These are phyloP conservation scores for Chaenogobius annularis DNA, from an alignment of 2,113 vertebrate genomes.

Conservation along the genomic window DNA sequence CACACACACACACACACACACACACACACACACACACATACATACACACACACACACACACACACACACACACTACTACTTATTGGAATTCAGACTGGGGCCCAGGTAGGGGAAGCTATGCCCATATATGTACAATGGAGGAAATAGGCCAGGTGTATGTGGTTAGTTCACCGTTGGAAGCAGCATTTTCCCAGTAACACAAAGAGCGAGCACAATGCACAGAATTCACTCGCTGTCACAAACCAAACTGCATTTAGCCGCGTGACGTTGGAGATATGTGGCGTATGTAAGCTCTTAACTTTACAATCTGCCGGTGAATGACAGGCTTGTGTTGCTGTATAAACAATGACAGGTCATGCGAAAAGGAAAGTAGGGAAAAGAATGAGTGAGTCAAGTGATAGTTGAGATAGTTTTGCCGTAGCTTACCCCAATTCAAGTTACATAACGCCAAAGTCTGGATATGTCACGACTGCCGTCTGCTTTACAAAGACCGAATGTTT, in stretches of 20 bases:
- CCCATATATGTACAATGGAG: conserved; percentile 75
- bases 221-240: conserved; percentile 27
- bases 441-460: conserved; percentile 31
- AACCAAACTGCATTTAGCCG: conserved; percentile 26
- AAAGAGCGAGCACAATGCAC: conserved; percentile 39
- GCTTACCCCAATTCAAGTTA: conserved; percentile 48
- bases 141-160: conserved; percentile 72
- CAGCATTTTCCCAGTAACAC: conserved; percentile 46
- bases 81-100: conserved; percentile 71
- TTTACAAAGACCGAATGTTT: conserved; percentile 17
- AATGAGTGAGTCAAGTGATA: conserved; percentile 47
- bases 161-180: conserved; percentile 61
- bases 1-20: no score
- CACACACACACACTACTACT: no score
- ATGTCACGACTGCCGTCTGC: conserved; percentile 35
- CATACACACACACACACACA: no score
- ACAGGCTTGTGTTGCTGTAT: conserved; percentile 64
- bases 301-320: conserved; percentile 27
- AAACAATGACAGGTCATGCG: conserved; percentile 65
- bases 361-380: conserved; percentile 44
- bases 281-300: conserved; percentile 42
- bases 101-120: conserved; percentile 76
- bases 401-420: conserved; percentile 36
- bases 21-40: no score
- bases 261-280: conserved; percentile 43